Percentiles rank a stretch among this genome's conserved stretches.
Evolutionary conservation across 2,113 vertebrate species (phyloP).

Genomic region (Octodon degus): DNA sequence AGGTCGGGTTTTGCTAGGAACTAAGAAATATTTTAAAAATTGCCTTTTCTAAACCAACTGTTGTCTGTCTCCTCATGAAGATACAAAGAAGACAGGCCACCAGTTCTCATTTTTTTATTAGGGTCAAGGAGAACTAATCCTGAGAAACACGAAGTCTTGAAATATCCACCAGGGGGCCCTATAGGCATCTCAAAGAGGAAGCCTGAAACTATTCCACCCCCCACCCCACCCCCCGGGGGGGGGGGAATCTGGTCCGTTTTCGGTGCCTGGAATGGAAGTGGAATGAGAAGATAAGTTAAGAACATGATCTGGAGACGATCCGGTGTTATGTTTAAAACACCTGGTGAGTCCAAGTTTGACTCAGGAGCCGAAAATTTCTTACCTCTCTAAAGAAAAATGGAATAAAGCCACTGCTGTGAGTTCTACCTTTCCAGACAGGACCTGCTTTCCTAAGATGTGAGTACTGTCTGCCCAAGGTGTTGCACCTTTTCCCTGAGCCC

Average conservation of each 20-base stretch:
- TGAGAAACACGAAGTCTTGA: conserved; percentile 8
- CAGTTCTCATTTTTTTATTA: conserved; percentile 17
- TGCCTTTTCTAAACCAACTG: neutral
- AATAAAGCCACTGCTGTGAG: neutral
- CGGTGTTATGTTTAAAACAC: neutral
- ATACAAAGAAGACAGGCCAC: neutral
- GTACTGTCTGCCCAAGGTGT: neutral
- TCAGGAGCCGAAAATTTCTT: neutral
- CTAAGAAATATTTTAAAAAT: conserved; percentile 34
- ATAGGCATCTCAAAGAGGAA: conserved; percentile 74
- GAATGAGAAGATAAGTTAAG: conserved; percentile 26
- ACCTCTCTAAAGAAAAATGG: neutral
- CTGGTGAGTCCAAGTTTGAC: neutral
- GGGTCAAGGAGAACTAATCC: conserved; percentile 64
- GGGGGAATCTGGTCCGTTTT: conserved; percentile 3
- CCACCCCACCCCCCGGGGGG: neutral
- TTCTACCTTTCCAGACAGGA: neutral
- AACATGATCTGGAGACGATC: neutral
- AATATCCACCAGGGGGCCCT: conserved; percentile 78
- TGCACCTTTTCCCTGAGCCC: neutral
- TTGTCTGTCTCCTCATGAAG: conserved; percentile 38
- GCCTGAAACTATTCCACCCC: neutral
- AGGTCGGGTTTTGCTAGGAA: conserved; percentile 34
- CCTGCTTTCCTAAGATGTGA: neutral
- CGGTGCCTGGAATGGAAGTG: neutral